Percentiles rank a stretch among this genome's conserved stretches.
phyloP scores from a whole-genome alignment of 2,797 vertebrate species.

The Knipowitschia caucasica region DNA sequence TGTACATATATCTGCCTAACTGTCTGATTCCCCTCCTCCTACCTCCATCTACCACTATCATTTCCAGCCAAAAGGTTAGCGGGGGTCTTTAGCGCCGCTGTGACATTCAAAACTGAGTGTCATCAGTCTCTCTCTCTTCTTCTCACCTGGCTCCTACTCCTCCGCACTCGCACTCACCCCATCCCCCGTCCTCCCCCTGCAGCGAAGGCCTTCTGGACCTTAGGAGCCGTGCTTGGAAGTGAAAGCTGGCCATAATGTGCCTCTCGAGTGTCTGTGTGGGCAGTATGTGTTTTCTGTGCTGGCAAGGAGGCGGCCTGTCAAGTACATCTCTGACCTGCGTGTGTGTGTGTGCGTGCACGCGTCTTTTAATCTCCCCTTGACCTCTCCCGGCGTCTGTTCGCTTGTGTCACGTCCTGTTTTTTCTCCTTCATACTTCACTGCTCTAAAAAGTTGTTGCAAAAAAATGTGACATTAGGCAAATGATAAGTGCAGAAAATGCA shows the following conservation, averaged over 20 bases:
- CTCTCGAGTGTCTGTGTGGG: conserved; percentile 58
- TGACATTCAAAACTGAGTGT: conserved; percentile 76
- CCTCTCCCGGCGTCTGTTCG: conserved; percentile 31
- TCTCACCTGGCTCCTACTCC: conserved; percentile 50
- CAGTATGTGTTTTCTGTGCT: conserved; percentile 36
- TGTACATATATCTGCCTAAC: conserved; percentile 46
- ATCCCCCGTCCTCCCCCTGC: conserved; percentile 56
- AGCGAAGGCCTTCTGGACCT: conserved; percentile 69
- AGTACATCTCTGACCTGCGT: conserved; percentile 54
- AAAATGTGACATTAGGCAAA: conserved; percentile 20
- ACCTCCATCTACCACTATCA: conserved; percentile 24
- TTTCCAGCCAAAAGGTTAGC: conserved; percentile 73
- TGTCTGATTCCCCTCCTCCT: conserved; percentile 24
- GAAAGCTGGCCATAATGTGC: conserved; percentile 54
- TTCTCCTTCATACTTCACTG: conserved; percentile 17
- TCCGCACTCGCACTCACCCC: conserved; percentile 34
- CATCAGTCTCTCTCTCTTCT: conserved; percentile 54
- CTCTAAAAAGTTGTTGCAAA: not conserved
- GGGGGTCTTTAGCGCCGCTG: conserved; percentile 72
- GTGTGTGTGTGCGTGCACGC: conserved; percentile 23
- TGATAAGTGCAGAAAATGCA: not conserved
- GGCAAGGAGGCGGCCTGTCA: conserved; percentile 41
- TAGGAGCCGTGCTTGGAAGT: conserved; percentile 59
- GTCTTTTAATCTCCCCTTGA: conserved; percentile 54
- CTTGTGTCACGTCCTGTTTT: conserved; percentile 27